Percentiles rank a stretch among this genome's conserved stretches.
Conservation (phyloP, 2,113 vertebrate genomes). For the Centropus unirufus region DNA sequence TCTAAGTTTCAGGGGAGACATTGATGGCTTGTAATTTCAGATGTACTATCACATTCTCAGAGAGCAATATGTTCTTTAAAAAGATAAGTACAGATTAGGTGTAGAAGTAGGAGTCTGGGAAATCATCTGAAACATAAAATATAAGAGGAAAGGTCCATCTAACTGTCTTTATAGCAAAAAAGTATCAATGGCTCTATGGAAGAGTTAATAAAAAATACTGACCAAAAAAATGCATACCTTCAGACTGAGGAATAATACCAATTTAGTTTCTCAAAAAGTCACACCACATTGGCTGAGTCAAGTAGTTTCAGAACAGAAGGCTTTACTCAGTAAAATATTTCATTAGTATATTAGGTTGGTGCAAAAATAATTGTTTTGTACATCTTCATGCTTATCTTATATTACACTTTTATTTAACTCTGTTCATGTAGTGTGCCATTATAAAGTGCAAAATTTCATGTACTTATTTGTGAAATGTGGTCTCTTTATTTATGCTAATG, state of each 20-base stretch:
- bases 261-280: background rate
- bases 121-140: background rate
- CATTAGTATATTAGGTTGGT: background rate
- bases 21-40: background rate
- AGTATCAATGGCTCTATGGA: background rate
- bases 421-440: no score
- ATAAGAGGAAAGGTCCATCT: background rate
- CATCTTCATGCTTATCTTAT: no score
- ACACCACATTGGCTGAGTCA: background rate
- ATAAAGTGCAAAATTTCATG: no score
- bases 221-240: background rate
- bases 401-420: no score
- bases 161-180: background rate
- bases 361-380: no score
- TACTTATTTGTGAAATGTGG: no score
- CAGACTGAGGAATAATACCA: background rate
- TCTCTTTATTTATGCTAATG: no score
- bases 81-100: accelerated
- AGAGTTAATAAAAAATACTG: background rate
- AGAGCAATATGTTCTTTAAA: background rate
- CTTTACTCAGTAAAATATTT: background rate
- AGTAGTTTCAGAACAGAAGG: background rate
- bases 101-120: background rate
- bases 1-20: background rate
- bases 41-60: background rate